Base-by-base conservation (phyloP, 1,140 invertebrate genomes). In the Bombus waltoni region DNA sequence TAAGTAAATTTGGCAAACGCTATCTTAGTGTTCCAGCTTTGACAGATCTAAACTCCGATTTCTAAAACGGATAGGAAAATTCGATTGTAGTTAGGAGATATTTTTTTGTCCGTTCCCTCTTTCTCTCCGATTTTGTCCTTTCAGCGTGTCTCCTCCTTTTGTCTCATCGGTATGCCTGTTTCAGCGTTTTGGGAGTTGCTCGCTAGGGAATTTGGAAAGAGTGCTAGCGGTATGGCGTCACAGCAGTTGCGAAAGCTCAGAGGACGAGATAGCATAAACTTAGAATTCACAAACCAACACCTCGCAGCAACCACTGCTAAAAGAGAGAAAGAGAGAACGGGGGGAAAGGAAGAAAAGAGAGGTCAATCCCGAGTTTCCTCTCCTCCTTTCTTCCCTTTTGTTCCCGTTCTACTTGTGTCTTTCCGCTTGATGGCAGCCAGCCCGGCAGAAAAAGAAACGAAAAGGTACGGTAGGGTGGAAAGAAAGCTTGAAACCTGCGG, bases 221-320 rank as follows among this genome's bases (percentile, higher is more conserved):
- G 89, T 74, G 86, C 80, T 88, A 76, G 57, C 75, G 68, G 86
- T 59, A 82, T 85, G 80, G 88, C 89, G 89, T 90, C 85, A 84
- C 83, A 78, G 88, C 73, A 84, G 62, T 85, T 77, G 76, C 66
- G 42, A 87, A 80, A 78, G 32, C 72, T 44, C 59, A 25, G 83
- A 87, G 86, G 73, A 72, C 80, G 80, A 92, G 93, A 92, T 92
- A 93, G 92, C 92, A 93, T 91, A 92, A 93, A 93, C 91, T 94
- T 93, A 92, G 91, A 91, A 94, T 94, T 94, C 93, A 92, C 92
- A 91, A 93, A 93, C 92, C 92, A 92, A 90, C 92, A 88, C 88
- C 86, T 88, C 86, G 81, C 82, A 72, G 85, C 80, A 89, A 89
- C 79, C 82, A 81, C 70, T 81, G 85, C 70, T 80, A 89, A 57